phyloP scores from a whole-genome alignment of 2,888 invertebrate species.

The Pammene aurita region DNA sequence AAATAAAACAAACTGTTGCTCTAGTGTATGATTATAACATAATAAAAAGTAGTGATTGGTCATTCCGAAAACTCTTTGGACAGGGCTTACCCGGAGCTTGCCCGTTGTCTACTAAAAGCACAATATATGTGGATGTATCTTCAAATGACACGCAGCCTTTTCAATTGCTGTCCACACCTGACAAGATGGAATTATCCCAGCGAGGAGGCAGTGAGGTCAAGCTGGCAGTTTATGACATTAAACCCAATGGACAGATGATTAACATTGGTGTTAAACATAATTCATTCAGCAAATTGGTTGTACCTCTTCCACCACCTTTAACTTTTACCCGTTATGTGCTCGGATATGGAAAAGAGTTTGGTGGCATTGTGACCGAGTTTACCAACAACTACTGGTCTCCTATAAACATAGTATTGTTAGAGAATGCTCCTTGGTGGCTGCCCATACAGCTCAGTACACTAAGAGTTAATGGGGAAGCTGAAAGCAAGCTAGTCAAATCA shows the following conservation, averaged over 20 bases:
- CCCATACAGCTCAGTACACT: constrained; percentile 95
- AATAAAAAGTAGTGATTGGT: constrained; percentile 90
- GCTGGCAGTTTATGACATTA: constrained; percentile 89
- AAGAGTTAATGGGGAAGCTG: constrained; percentile 84
- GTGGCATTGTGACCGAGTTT: constrained; percentile 93
- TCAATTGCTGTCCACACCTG: constrained; percentile 85
- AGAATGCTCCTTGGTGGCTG: constrained; percentile 96
- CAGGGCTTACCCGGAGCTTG: constrained; percentile 92
- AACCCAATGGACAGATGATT: constrained; percentile 82
- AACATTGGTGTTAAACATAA: constrained; percentile 87
- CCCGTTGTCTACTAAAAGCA: constrained; percentile 89
- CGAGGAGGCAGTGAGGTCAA: constrained; percentile 87
- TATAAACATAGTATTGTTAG: constrained; percentile 91
- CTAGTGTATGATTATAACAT: constrained; percentile 92
- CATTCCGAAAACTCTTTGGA: constrained; percentile 93
- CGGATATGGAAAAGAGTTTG: constrained; percentile 95
- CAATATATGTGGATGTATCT: constrained; percentile 91
- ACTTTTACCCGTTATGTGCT: constrained; percentile 91
- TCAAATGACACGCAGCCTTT: constrained; percentile 85
- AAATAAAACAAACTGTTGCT: constrained; percentile 93
- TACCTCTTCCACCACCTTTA: constrained; percentile 85
- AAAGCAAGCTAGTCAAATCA: constrained; percentile 82
- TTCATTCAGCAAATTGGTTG: constrained; percentile 72
- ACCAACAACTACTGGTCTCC: constrained; percentile 90
- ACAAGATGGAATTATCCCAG: constrained; percentile 81